Evolutionary conservation across 2,797 vertebrate species (phyloP), one percentile per base, ranked within the genome.

Genomic region (Caiman crocodilus): DNA sequence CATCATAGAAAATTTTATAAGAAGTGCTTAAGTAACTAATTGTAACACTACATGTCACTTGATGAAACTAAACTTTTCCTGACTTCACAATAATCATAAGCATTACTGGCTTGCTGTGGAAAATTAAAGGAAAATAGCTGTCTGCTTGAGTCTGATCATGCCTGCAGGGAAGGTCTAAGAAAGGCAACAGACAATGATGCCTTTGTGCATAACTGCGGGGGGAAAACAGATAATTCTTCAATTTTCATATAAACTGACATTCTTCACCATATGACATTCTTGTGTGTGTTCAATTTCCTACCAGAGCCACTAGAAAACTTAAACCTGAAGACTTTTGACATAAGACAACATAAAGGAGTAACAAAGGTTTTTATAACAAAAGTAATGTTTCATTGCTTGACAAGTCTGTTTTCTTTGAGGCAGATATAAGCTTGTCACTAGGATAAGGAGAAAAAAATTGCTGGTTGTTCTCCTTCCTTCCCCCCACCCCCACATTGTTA

Each of bases 51-150:
- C 95, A 95, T 97, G 97, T 98, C 97, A 97, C 96, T 98, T 97
- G 97, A 98, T 97, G 95, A 97, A 97, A 97, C 97, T 96, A 97
- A 98, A 98, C 98, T 98, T 98, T 97, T 97, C 98, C 98, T 97
- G 97, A 98, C 97, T 98, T 97, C 96, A 97, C 97, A 97, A 98
- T 98, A 98, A 98, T 98, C 98, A 97, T 98, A 98, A 98, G 95
- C 96, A 98, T 98, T 98, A 98, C 98, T 92, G 96, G 90, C 96
- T 98, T 96, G 97, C 97, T 96, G 96, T 89, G 96, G 97, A 98
- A 97, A 98, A 98, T 98, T 98, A 98, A 98, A 98, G 96, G 93
- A 96, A 98, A 98, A 97, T 97, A 97, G 95, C 97, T 95, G 94
- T 88, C 96, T 96, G 96, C 97, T 98, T 97, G 94, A 98, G 97